Conservation (phyloP, 2,888 invertebrate species). For the Pollenia labialis region DNA sequence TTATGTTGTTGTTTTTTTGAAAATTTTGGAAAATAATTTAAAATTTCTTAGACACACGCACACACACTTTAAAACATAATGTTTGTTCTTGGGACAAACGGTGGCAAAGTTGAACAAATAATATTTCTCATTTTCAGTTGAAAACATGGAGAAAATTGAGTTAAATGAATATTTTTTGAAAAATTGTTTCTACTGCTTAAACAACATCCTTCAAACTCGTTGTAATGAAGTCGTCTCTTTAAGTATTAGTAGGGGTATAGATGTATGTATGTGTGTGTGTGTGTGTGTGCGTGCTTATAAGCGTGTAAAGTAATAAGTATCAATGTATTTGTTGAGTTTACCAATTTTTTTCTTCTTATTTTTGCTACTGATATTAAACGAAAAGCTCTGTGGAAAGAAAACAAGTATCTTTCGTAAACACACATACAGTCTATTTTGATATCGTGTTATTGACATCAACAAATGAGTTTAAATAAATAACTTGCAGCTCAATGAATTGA, state of each 20-base stretch:
- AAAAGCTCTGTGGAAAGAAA: not conserved
- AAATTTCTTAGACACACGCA: constrained; percentile 9
- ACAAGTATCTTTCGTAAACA: constrained; percentile 12
- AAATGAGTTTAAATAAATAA: constrained; percentile 74
- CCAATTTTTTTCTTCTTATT: not conserved
- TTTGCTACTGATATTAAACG: constrained; percentile 2
- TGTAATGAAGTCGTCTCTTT: not conserved
- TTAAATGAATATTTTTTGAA: constrained; percentile 42
- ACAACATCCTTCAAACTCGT: constrained; percentile 22
- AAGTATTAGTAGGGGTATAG: not conserved
- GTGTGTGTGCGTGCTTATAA: not conserved
- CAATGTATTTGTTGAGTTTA: not conserved
- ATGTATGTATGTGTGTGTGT: not conserved
- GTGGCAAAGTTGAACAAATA: not conserved
- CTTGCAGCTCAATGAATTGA: constrained; percentile 70
- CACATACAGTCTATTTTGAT: constrained; percentile 25
- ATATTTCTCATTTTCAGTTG: constrained; percentile 33
- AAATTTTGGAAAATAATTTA: constrained; percentile 41
- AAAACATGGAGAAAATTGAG: constrained; percentile 19
- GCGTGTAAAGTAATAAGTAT: constrained; percentile 5
- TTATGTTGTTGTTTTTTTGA: not conserved
- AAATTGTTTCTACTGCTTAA: constrained; percentile 27
- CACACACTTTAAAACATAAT: not conserved
- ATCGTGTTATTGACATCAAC: constrained; percentile 71
- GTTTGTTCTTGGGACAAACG: not conserved